Percentiles rank a stretch among this genome's conserved stretches.
Conservation (phyloP, 35 echinoderm and acorn worm genomes). For the Eucidaris tribuloides region DNA sequence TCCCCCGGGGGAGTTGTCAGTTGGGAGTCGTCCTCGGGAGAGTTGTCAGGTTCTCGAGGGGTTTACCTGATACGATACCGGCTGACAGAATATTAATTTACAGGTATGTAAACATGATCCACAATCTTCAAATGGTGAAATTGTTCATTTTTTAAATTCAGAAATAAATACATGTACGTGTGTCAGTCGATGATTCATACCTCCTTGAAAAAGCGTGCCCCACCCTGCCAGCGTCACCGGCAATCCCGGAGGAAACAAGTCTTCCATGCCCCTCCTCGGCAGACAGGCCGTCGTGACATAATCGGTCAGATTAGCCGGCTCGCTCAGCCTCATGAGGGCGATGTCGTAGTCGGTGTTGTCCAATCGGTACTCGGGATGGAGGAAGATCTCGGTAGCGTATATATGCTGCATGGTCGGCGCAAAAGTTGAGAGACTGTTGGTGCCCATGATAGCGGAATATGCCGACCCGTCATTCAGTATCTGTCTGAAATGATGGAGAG, state of each 20-base stretch:
- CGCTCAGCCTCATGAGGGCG: conserved; percentile 6
- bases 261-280: conserved; percentile 23
- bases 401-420: background rate
- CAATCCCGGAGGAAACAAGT: background rate
- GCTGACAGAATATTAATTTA: too few species aligned
- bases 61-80: too few species aligned
- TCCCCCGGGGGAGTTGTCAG: too few species aligned
- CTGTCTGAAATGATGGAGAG: too few species aligned
- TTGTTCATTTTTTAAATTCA: too few species aligned
- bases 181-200: background rate
- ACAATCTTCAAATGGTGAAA: too few species aligned
- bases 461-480: background rate
- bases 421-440: background rate
- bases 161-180: too few species aligned
- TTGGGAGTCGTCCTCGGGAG: too few species aligned
- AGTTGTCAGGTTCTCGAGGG: too few species aligned
- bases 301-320: conserved; percentile 8
- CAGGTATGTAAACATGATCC: too few species aligned
- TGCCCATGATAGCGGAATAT: background rate
- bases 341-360: conserved; percentile 43
- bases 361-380: conserved; percentile 40
- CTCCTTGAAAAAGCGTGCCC: conserved; percentile 30
- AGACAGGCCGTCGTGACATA: conserved; percentile 41
- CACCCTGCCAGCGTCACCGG: conserved; percentile 40
- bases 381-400: conserved; percentile 20